Base-by-base conservation (phyloP, 2,113 vertebrate species). In the Clinocottus analis region DNA sequence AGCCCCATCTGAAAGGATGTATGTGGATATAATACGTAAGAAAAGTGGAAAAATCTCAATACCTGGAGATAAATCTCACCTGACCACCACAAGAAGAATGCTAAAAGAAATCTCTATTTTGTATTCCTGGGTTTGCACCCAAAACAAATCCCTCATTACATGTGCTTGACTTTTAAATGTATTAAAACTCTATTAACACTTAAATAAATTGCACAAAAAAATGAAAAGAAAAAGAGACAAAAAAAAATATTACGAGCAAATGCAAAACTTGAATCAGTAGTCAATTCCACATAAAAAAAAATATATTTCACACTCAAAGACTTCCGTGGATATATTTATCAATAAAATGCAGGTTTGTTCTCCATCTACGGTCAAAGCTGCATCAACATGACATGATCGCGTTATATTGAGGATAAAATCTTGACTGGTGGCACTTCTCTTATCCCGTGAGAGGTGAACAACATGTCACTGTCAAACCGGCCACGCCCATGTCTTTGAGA, bases 391-490 rank as follows among this genome's bases (percentile, higher is more conserved):
- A 75, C 80, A 79, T 60, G 78, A 78, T 79, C 68, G 25, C 8
- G 27, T 61, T 23, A 31, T 17, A 59, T 31, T 14, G 35, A 72
- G 62, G 65, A 75, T 33, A 64, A n/a, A 72, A 60, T 55, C 55
- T 60, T 71, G 59, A 72, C 70, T 53, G 61, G 29, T 60, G 63
- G 72, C 69, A 60, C 65, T 68, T 64, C n/a, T n/a, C n/a, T n/a
- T 31, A 10, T 62, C 80, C 27, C 41, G 77, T 59, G 29, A 71
- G 55, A 53, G 49, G 17, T 78, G 71, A 83, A 84, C 60, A 78
- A 69, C 61, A 45, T 74, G 73, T 79, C n/a, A 33, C 43, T 81
- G 75, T 79, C 69, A 83, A 81, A 73, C 55, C 74, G 73, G 59
- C 77, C 75, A 33, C 70, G 79, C 77, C 61, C 13, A 71, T 59